phyloP scores from a whole-genome alignment of 2,113 vertebrate species.

The Taxidea taxus region DNA sequence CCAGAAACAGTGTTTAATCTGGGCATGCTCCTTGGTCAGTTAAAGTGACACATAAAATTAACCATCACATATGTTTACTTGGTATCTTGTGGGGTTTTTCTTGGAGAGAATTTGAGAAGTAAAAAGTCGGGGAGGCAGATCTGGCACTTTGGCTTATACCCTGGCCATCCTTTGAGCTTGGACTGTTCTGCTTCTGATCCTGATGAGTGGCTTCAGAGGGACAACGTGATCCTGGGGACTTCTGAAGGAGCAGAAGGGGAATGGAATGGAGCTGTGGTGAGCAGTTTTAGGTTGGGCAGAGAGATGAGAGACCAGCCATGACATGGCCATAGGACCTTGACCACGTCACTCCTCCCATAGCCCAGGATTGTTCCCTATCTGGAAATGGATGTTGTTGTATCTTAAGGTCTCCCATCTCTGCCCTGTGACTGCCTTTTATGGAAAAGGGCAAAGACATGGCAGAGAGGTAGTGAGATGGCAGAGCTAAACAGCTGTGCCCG shows the following conservation, averaged over 20 bases:
- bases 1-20: neutral
- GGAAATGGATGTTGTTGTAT: too few relatives aligned
- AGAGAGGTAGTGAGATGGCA: accelerated
- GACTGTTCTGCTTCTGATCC: neutral
- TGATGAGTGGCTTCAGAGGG: neutral
- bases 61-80: too few relatives aligned
- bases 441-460: too few relatives aligned
- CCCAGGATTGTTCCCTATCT: neutral
- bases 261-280: neutral
- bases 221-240: accelerated
- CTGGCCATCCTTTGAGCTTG: neutral
- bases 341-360: neutral
- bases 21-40: neutral
- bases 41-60: too few relatives aligned
- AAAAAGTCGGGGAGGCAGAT: neutral
- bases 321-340: neutral
- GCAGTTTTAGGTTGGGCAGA: neutral
- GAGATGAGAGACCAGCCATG: neutral
- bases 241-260: neutral
- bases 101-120: neutral
- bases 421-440: neutral
- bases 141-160: too few relatives aligned
- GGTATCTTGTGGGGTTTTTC: neutral
- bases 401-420: too few relatives aligned
- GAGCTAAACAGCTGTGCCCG: neutral